A percentile compares a stretch with the other conserved stretches of the same genome.
Evolutionary conservation across 2,888 invertebrate genomes (phyloP).

Genomic region (Plagodis dolabraria): DNA sequence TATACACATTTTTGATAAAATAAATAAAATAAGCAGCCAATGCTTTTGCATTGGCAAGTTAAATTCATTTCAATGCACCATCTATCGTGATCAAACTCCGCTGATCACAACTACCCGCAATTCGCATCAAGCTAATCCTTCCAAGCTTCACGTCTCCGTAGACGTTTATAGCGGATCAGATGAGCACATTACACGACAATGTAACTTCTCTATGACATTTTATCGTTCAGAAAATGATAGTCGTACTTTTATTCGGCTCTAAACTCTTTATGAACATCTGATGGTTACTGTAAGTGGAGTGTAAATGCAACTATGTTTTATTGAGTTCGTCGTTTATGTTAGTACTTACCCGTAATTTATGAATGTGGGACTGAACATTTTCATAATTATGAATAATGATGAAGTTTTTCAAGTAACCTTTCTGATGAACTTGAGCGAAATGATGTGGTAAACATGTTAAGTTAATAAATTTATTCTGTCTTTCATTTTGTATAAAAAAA

Average conservation of each 20-base stretch:
- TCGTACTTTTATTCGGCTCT: conserved; percentile 37
- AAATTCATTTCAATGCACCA: neutral
- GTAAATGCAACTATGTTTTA: conserved; percentile 10
- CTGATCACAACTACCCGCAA: conserved; percentile 11
- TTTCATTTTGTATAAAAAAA: too few species aligned
- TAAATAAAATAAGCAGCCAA: too few species aligned
- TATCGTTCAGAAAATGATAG: conserved; percentile 38
- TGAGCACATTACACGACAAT: conserved; percentile 38
- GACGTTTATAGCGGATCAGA: conserved; percentile 36
- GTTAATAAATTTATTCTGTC: too few species aligned
- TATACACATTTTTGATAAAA: too few species aligned
- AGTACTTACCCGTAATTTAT: too few species aligned
- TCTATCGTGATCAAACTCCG: conserved; percentile 8
- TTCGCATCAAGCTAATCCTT: conserved; percentile 33
- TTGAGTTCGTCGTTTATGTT: neutral
- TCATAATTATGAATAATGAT: too few species aligned
- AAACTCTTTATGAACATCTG: conserved; percentile 29
- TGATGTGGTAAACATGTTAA: too few species aligned
- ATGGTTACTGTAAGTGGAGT: conserved; percentile 8
- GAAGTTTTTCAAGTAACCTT: too few species aligned
- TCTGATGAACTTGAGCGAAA: too few species aligned
- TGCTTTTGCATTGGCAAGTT: too few species aligned
- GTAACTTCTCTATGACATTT: conserved; percentile 32
- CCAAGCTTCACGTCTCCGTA: conserved; percentile 31
- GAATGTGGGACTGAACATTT: too few species aligned